phyloP scores from a whole-genome alignment of 2,797 vertebrate species.

The Tarsius wallacei region DNA sequence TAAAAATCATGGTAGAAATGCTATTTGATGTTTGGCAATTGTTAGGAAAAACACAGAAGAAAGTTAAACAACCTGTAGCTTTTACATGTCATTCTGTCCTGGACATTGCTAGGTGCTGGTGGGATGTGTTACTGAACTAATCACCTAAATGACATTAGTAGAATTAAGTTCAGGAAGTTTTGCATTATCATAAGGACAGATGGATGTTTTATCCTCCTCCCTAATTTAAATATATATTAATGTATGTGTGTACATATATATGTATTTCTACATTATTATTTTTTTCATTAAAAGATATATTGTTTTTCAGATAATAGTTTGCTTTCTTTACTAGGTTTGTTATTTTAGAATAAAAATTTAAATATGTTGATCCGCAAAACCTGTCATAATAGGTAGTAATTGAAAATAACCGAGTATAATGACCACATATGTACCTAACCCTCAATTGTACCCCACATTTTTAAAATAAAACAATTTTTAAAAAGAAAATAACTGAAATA shows the following conservation, averaged over 20 bases:
- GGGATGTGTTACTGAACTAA: background rate
- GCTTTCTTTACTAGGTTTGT: background rate
- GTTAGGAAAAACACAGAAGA: constrained; percentile 36
- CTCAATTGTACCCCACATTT: too few relatives aligned
- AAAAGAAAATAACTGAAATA: background rate
- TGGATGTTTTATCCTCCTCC: background rate
- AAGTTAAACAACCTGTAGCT: background rate
- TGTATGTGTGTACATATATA: background rate
- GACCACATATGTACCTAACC: too few relatives aligned
- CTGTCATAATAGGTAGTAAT: background rate
- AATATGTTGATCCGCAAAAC: background rate
- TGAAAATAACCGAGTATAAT: background rate
- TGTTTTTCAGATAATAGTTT: background rate
- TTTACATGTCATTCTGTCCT: background rate
- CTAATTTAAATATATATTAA: background rate
- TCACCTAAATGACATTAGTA: background rate
- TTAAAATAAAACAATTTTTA: too few relatives aligned
- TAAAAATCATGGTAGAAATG: background rate
- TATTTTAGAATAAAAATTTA: background rate
- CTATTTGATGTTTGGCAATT: constrained; percentile 30
- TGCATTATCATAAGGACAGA: constrained; percentile 43
- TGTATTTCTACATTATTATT: constrained; percentile 6
- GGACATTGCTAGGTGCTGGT: background rate
- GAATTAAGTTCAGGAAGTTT: constrained; percentile 37
- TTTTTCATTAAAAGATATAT: constrained; percentile 49